These are phyloP conservation scores for Lagorchestes hirsutus DNA, from an alignment of 2,797 vertebrate genomes.

Conservation along the genomic window DNA sequence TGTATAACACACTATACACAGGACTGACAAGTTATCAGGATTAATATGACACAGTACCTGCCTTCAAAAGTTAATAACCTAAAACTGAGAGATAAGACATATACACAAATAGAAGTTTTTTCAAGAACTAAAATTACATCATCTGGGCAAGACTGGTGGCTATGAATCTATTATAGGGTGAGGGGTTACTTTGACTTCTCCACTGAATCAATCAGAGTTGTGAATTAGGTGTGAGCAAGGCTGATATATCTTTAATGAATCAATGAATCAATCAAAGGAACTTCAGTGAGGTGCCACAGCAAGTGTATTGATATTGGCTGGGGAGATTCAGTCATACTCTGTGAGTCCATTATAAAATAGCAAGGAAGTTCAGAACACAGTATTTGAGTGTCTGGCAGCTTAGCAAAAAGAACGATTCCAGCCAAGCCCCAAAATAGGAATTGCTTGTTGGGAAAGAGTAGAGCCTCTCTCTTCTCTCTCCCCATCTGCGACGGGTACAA, in stretches of 20 bases:
- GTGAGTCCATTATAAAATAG: background rate
- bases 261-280: background rate
- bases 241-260: background rate
- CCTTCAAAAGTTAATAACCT: background rate
- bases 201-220: background rate
- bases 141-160: background rate
- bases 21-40: background rate
- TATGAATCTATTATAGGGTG: background rate
- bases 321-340: background rate
- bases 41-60: background rate
- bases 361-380: background rate
- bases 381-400: background rate
- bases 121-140: background rate
- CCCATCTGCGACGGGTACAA: background rate
- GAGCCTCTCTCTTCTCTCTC: background rate
- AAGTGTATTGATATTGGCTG: background rate
- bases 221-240: background rate
- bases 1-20: background rate
- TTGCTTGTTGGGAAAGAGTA: background rate
- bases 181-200: background rate
- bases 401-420: background rate
- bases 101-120: background rate
- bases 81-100: background rate
- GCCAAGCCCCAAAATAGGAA: slow-evolving; percentile 4
- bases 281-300: background rate